Conservation (phyloP, 2,113 vertebrate species). For the Callaeas wilsoni region DNA sequence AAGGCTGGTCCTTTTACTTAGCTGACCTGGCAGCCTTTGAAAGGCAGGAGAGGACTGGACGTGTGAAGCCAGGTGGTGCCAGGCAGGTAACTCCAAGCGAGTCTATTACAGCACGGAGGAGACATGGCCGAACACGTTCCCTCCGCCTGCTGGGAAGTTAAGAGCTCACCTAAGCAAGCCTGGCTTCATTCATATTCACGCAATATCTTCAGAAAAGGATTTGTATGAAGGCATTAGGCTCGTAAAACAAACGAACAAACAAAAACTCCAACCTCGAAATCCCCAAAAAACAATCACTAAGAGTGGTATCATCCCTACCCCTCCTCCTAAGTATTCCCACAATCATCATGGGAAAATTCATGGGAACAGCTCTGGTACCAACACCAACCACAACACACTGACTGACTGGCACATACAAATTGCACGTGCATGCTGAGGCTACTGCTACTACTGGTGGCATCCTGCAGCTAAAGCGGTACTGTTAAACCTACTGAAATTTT, state of each 20-base stretch:
- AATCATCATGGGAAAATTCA: neutral
- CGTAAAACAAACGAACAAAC: neutral
- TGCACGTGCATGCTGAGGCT: accelerated
- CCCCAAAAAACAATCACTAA: neutral
- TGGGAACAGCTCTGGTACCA: neutral
- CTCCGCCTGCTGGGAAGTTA: neutral
- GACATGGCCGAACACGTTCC: accelerated
- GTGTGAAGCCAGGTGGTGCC: neutral
- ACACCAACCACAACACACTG: neutral
- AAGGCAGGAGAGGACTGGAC: neutral
- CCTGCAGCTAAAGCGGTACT: neutral
- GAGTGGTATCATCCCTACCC: neutral
- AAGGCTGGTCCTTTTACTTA: neutral
- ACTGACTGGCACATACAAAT: accelerated
- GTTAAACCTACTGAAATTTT: neutral
- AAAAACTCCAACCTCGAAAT: neutral
- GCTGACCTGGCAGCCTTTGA: neutral
- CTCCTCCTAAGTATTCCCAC: neutral
- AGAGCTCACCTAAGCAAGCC: neutral
- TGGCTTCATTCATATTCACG: neutral
- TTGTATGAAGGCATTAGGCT: neutral
- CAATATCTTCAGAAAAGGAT: neutral
- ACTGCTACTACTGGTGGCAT: neutral
- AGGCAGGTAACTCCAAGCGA: neutral
- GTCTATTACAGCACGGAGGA: neutral